Evolutionary conservation across 2,888 invertebrate species (phyloP).

Genomic region (Anodontia alba): DNA sequence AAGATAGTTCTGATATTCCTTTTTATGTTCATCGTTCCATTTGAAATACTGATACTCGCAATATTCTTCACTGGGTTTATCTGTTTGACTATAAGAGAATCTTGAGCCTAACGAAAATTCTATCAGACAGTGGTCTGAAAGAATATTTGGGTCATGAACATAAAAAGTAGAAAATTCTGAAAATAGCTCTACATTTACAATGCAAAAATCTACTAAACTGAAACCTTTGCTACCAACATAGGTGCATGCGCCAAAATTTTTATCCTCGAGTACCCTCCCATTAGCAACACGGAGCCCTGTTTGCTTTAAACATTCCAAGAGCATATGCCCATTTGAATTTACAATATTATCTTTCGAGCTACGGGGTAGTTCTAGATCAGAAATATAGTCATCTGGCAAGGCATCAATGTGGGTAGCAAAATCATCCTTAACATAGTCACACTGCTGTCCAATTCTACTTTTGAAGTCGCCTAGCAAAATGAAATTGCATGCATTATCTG

Average conservation of each 20-base stretch:
- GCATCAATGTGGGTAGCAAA: neutral
- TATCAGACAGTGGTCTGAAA: neutral
- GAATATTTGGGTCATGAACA: neutral
- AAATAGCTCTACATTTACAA: neutral
- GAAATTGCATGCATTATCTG: slow-evolving; percentile 1
- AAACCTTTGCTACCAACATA: neutral
- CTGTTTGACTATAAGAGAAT: neutral
- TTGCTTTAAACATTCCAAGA: neutral
- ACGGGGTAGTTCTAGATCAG: neutral
- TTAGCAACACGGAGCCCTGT: neutral
- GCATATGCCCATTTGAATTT: neutral
- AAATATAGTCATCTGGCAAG: neutral
- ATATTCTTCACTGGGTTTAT: neutral
- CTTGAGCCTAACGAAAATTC: neutral
- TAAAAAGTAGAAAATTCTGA: neutral
- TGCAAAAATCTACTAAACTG: slow-evolving; percentile 2
- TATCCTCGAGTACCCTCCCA: neutral
- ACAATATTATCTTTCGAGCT: neutral
- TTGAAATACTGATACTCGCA: neutral
- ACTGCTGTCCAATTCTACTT: neutral
- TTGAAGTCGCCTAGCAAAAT: neutral
- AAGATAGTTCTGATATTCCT: neutral
- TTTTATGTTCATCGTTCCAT: neutral
- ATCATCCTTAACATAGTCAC: neutral
- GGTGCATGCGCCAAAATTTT: neutral